A percentile compares a stretch with the other conserved stretches of the same genome.
phyloP scores from a whole-genome alignment of 2,113 vertebrate genomes.

The Psittacus erithacus region DNA sequence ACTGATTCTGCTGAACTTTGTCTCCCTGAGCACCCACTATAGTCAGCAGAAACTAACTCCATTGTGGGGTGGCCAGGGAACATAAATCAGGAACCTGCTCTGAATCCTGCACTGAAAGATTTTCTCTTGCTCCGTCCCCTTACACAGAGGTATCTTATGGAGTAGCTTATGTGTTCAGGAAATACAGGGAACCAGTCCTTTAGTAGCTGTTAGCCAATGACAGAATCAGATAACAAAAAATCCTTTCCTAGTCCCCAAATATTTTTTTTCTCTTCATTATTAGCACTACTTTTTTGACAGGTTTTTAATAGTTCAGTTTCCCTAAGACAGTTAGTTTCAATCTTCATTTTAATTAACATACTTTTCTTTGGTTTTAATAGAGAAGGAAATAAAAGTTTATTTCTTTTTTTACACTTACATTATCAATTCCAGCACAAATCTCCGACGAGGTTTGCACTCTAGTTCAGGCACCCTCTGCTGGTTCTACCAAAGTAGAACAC shows the following conservation, averaged over 20 bases:
- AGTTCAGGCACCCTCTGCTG: slow-evolving; percentile 65
- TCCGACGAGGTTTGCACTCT: neutral
- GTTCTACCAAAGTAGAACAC: slow-evolving; percentile 36
- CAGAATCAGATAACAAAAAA: neutral
- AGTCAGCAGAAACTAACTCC: neutral
- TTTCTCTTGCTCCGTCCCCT: neutral
- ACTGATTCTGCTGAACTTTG: neutral
- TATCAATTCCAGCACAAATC: neutral
- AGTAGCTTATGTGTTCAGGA: neutral
- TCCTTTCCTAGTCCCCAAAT: neutral
- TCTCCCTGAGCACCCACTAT: neutral
- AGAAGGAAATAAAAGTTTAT: neutral
- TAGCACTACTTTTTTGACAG: neutral
- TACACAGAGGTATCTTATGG: neutral
- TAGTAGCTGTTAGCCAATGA: neutral
- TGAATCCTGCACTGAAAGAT: neutral
- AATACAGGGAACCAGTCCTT: neutral
- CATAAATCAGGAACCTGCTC: neutral
- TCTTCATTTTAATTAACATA: neutral
- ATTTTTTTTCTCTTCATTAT: neutral
- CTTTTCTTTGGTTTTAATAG: neutral
- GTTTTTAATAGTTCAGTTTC: neutral
- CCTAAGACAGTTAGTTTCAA: neutral
- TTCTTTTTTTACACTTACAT: neutral
- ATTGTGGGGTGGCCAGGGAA: neutral